Evolutionary conservation across 2,797 vertebrate genomes (phyloP).

Genomic region (Protonibea diacanthus): DNA sequence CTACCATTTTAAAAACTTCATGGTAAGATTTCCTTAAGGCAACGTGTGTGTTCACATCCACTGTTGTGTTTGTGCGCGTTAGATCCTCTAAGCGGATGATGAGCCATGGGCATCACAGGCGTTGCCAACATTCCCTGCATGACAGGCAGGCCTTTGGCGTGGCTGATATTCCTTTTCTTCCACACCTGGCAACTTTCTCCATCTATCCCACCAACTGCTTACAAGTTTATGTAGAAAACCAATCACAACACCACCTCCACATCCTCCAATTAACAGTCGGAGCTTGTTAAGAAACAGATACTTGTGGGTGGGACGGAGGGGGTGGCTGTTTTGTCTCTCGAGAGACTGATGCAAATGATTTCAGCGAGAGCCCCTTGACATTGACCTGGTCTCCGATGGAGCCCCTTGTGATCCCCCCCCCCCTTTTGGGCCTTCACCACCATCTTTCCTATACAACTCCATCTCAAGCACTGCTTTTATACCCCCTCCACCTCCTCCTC

Average conservation of each 20-base stretch:
- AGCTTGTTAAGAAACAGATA: conserved; percentile 58
- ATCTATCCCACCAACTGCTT: conserved; percentile 43
- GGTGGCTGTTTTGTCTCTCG: conserved; percentile 66
- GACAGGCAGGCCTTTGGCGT: conserved; percentile 70
- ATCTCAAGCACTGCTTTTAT: conserved; percentile 78
- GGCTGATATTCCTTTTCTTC: conserved; percentile 58
- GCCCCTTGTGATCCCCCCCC: conserved; percentile 63
- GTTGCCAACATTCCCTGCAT: conserved; percentile 56
- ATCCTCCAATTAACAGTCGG: conserved; percentile 51
- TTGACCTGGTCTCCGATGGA: conserved; percentile 74
- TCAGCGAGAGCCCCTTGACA: conserved; percentile 81
- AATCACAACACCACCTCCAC: conserved; percentile 21
- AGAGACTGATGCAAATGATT: conserved; percentile 69
- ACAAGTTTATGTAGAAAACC: conserved; percentile 49
- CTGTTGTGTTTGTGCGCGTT: conserved; percentile 29
- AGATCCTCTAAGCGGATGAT: conserved; percentile 61
- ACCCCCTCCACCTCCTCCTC: conserved; percentile 51
- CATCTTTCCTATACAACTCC: conserved; percentile 67
- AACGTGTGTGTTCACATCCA: conserved; percentile 31
- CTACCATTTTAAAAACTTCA: conserved; percentile 40
- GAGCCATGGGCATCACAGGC: conserved; percentile 65
- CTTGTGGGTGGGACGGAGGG: conserved; percentile 41
- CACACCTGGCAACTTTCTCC: conserved; percentile 58
- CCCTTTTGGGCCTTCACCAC: conserved; percentile 43
- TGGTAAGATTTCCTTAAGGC: conserved; percentile 11